phyloP scores from a whole-genome alignment of 2,888 invertebrate genomes.

The Mycalesis mineus region DNA sequence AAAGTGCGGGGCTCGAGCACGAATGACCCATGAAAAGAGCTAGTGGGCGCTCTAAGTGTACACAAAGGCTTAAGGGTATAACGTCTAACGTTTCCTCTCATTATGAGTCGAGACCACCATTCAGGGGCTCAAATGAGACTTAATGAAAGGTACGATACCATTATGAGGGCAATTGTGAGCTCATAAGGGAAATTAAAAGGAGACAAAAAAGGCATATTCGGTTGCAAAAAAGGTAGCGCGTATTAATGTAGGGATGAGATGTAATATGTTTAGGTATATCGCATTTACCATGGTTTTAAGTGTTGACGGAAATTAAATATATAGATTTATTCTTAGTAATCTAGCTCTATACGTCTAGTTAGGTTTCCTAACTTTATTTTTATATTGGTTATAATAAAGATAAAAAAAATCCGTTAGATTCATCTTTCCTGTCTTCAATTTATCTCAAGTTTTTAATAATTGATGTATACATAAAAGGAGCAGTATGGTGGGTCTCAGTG shows the following conservation, averaged over 20 bases:
- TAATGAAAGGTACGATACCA: conserved; percentile 72
- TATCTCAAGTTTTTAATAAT: too few relatives aligned
- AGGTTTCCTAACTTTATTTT: too few relatives aligned
- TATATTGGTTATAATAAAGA: too few relatives aligned
- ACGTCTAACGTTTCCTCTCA: conserved; percentile 62
- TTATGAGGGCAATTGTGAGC: conserved; percentile 71
- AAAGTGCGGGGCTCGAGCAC: conserved; percentile 42
- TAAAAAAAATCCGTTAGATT: too few relatives aligned
- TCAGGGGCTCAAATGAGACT: conserved; percentile 65
- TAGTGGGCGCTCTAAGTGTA: conserved; percentile 50
- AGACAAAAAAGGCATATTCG: conserved; percentile 47
- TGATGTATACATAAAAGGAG: too few relatives aligned
- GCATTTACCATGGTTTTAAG: too few relatives aligned
- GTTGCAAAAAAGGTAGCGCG: conserved; percentile 20
- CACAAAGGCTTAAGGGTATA: conserved; percentile 61
- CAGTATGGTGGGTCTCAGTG: too few relatives aligned
- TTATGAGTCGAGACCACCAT: conserved; percentile 64
- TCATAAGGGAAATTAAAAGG: conserved; percentile 72
- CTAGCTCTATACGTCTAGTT: too few relatives aligned
- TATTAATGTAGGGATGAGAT: conserved; percentile 3
- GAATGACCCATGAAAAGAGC: conserved; percentile 59
- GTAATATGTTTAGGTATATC: too few relatives aligned
- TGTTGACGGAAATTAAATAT: too few relatives aligned
- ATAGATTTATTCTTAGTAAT: too few relatives aligned
- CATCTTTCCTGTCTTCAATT: too few relatives aligned